Percentiles rank a stretch among this genome's conserved stretches.
phyloP scores from a whole-genome alignment of 2,113 vertebrate genomes.

The Setophaga coronata region DNA sequence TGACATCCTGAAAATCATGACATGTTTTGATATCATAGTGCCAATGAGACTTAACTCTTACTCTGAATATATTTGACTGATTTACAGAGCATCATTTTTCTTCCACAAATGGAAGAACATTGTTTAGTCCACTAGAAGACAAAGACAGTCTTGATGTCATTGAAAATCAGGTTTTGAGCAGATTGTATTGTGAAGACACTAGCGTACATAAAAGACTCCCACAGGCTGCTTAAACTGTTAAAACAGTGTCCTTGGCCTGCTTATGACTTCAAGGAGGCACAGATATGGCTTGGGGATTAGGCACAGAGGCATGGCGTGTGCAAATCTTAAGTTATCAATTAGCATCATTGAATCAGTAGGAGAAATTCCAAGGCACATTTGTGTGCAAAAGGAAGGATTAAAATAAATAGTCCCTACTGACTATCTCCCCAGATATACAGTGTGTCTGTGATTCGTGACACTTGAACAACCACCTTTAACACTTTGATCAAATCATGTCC shows the following conservation, averaged over 20 bases:
- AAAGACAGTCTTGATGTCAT: not conserved
- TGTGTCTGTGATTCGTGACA: conserved; percentile 34
- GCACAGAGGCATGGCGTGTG: conserved; percentile 13
- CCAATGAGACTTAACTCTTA: not conserved
- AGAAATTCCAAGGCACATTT: conserved; percentile 57
- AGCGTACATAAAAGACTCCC: not conserved
- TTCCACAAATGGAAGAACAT: not conserved
- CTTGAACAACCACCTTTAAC: not conserved
- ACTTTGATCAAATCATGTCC: conserved; percentile 12
- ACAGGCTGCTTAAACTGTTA: conserved; percentile 37
- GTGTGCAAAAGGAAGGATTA: conserved; percentile 59
- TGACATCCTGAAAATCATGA: not conserved
- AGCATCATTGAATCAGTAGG: conserved; percentile 48
- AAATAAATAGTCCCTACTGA: conserved; percentile 1
- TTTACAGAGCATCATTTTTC: not conserved
- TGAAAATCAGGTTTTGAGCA: conserved; percentile 41
- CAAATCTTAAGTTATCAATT: conserved; percentile 69
- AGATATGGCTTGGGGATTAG: conserved; percentile 60
- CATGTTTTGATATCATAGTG: not conserved
- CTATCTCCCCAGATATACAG: not conserved
- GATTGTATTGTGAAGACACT: conserved; percentile 13
- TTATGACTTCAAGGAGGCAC: conserved; percentile 49
- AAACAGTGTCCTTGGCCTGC: conserved; percentile 65
- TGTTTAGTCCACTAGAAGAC: not conserved
- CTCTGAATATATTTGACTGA: not conserved